Evolutionary conservation across 2,797 vertebrate genomes (phyloP).

Genomic region (Bradypodion ventrale): DNA sequence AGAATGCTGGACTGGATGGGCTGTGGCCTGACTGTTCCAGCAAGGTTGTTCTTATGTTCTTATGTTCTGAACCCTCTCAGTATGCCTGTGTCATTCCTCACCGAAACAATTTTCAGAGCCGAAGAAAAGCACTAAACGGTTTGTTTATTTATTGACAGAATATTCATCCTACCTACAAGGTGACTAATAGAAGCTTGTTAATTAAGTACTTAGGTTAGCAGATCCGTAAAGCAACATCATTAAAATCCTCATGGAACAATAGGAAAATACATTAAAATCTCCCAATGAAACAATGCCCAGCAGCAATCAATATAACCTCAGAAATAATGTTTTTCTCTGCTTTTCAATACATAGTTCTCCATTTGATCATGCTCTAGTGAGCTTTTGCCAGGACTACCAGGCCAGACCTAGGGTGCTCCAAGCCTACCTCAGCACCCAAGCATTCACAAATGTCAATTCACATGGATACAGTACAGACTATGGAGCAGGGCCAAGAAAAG

Average conservation of each 20-base stretch:
- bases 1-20: no score
- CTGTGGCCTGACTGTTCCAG: no score
- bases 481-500: no score
- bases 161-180: neutral
- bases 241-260: neutral
- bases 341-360: neutral
- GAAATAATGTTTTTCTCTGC: neutral
- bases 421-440: no score
- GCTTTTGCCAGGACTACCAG: neutral
- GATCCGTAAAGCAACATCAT: neutral
- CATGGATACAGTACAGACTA: neutral
- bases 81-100: neutral
- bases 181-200: neutral
- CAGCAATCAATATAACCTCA: neutral
- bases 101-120: no score
- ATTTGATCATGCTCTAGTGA: no score
- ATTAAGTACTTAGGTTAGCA: neutral
- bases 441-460: no score
- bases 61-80: neutral
- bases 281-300: neutral
- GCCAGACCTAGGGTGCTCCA: neutral
- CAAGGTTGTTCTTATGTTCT: no score
- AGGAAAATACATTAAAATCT: no score
- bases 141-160: neutral
- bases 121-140: neutral